phyloP scores from a whole-genome alignment of 1,140 invertebrate species.

The Neomicropteryx cornuta region DNA sequence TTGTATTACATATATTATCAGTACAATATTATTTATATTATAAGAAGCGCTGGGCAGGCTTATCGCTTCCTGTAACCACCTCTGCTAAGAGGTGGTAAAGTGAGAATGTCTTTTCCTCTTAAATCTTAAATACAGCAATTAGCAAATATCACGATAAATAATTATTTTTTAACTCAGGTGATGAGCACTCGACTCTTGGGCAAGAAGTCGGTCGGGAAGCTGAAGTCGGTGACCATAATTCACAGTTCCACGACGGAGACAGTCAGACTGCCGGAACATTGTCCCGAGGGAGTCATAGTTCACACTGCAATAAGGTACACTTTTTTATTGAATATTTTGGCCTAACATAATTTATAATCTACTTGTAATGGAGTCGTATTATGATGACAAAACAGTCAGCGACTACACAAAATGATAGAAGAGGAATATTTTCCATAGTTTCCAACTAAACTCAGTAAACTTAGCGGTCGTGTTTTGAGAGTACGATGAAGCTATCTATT shows the following conservation, averaged over 20 bases:
- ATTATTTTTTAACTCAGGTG: constrained; percentile 41
- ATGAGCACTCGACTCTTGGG: constrained; percentile 66
- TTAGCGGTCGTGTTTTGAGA: not conserved
- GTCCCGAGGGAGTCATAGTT: constrained; percentile 57
- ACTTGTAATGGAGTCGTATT: not conserved
- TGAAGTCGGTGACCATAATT: constrained; percentile 74
- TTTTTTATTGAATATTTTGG: not conserved
- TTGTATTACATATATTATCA: not conserved
- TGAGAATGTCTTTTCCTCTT: constrained; percentile 17
- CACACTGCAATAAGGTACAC: constrained; percentile 51
- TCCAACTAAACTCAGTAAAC: not conserved
- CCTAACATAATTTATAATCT: not conserved
- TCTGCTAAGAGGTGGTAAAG: constrained; percentile 25
- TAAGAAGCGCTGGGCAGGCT: not conserved
- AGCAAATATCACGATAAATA: constrained; percentile 11
- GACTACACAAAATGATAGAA: not conserved
- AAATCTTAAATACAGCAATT: constrained; percentile 1
- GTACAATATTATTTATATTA: not conserved
- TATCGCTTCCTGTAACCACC: constrained; percentile 16
- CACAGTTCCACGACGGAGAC: constrained; percentile 78
- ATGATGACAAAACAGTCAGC: not conserved
- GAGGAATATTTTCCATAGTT: not conserved
- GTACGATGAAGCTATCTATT: not conserved
- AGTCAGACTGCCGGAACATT: constrained; percentile 63
- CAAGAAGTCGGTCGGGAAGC: constrained; percentile 63